Evolutionary conservation across 2,113 vertebrate genomes (phyloP).

Genomic region (Phylloscopus trochiloides): DNA sequence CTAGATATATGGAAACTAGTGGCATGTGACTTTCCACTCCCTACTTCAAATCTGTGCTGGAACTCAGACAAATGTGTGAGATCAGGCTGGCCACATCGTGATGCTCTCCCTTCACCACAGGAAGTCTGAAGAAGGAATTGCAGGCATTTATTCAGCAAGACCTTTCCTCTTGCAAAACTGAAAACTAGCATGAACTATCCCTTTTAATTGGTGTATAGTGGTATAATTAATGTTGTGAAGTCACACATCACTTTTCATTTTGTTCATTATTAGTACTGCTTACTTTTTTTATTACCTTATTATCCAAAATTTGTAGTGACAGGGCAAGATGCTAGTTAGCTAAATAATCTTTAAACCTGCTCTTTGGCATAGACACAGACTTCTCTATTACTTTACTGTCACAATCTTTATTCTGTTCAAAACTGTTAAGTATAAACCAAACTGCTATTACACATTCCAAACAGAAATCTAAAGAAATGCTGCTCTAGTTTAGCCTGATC

Average conservation of each 20-base stretch:
- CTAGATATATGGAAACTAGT: background rate
- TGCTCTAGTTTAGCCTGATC: background rate
- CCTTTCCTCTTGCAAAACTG: background rate
- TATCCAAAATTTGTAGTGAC: background rate
- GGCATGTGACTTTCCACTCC: background rate
- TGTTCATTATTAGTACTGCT: background rate
- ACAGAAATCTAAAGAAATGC: background rate
- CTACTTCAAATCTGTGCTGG: background rate
- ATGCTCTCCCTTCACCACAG: background rate
- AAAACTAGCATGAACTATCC: background rate
- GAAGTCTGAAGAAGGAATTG: background rate
- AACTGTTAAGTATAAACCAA: background rate
- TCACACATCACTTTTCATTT: background rate
- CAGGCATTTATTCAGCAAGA: background rate
- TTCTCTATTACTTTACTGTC: background rate
- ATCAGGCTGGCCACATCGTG: rapidly evolving
- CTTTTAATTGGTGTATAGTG: background rate
- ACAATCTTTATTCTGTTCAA: background rate
- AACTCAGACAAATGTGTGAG: rapidly evolving
- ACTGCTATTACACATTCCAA: background rate
- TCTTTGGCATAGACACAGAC: background rate
- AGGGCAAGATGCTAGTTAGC: background rate
- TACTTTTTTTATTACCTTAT: background rate
- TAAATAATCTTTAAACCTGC: background rate
- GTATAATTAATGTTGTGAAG: background rate